These are phyloP conservation scores for Oreocharis arfaki DNA, from an alignment of 2,113 vertebrate species.

Conservation along the genomic window DNA sequence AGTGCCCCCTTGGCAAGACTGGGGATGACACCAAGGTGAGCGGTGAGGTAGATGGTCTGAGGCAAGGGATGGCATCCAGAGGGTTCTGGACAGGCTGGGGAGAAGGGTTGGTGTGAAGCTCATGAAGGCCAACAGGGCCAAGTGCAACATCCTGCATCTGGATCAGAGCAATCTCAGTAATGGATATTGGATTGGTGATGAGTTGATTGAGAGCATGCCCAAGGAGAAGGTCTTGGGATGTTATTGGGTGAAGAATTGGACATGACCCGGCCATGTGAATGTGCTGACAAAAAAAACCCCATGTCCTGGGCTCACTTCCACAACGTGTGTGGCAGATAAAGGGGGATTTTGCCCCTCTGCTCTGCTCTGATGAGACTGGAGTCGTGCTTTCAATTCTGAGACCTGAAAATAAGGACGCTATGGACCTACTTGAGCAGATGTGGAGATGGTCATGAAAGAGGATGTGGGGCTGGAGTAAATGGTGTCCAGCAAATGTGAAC, in stretches of 20 bases:
- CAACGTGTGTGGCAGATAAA: too few species aligned
- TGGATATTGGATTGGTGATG: too few species aligned
- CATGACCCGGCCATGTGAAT: background rate
- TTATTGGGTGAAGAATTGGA: background rate
- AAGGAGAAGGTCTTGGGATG: too few species aligned
- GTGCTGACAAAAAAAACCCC: too few species aligned
- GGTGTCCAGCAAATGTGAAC: background rate
- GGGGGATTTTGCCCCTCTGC: background rate
- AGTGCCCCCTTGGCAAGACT: rapidly evolving
- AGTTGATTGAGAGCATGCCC: background rate
- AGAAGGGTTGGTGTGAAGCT: background rate
- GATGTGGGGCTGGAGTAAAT: background rate
- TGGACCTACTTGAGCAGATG: rapidly evolving
- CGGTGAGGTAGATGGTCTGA: background rate
- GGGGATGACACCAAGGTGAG: too few species aligned
- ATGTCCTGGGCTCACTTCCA: too few species aligned
- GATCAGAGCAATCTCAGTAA: background rate
- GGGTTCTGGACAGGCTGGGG: rapidly evolving
- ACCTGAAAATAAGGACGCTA: background rate
- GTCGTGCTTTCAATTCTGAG: too few species aligned
- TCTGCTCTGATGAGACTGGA: background rate
- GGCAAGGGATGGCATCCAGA: background rate
- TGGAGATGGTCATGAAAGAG: background rate
- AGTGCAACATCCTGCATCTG: background rate
- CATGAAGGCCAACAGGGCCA: rapidly evolving